These are phyloP conservation scores for Trichopoda pennipes DNA, from an alignment of 2,888 invertebrate genomes.

Conservation along the genomic window DNA sequence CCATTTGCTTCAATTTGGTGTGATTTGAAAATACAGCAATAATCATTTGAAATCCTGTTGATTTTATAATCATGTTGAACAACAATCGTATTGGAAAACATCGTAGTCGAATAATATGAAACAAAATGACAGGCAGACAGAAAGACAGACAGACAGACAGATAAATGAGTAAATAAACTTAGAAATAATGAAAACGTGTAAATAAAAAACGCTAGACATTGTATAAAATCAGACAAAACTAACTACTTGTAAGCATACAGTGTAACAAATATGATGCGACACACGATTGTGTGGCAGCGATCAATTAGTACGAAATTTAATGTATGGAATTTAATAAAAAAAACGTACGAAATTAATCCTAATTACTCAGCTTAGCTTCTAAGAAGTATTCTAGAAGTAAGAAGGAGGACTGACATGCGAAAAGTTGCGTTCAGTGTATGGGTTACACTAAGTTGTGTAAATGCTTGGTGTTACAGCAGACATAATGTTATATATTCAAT, in stretches of 20 bases:
- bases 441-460: no score
- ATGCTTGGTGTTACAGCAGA: no score
- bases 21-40: constrained; percentile 25
- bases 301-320: background rate
- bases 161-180: background rate
- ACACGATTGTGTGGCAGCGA: background rate
- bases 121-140: background rate
- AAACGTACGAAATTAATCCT: no score
- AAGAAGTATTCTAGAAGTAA: no score
- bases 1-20: constrained; percentile 30
- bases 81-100: constrained; percentile 41
- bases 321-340: no score
- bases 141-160: constrained; percentile 12
- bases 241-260: background rate
- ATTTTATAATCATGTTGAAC: constrained; percentile 59
- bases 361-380: no score
- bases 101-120: constrained; percentile 21
- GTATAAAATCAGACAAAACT: background rate
- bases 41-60: constrained; percentile 58
- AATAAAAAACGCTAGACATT: constrained; percentile 10
- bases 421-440: no score
- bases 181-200: background rate
- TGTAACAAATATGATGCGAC: background rate
- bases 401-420: no score
- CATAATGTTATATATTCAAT: no score